Conservation (phyloP, 2,888 invertebrate genomes). For the Acholoe squamosa region DNA sequence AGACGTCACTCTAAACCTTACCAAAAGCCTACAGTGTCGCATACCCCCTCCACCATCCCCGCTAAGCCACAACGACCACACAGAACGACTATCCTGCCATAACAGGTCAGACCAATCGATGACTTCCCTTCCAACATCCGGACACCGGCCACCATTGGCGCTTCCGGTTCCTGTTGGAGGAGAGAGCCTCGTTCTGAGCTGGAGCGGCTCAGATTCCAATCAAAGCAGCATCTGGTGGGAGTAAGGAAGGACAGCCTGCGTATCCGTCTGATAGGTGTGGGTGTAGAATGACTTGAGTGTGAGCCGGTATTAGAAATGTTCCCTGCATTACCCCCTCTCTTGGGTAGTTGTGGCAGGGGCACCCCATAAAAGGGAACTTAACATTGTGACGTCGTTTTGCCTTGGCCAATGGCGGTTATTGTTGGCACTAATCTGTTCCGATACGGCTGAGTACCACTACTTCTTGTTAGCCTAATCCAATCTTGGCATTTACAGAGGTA, state of each 20-base stretch:
- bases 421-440: background rate
- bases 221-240: background rate
- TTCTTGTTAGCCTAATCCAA: conserved; percentile 46
- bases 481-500: conserved; percentile 32
- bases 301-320: background rate
- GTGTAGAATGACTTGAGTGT: background rate
- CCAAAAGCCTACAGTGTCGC: background rate
- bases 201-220: background rate
- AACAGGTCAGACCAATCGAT: conserved; percentile 17
- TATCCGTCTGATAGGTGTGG: background rate
- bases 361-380: background rate
- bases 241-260: background rate
- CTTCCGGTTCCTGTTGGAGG: conserved; percentile 26
- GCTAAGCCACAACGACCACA: conserved; percentile 6
- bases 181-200: background rate
- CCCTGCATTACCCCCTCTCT: conserved; percentile 23
- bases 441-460: background rate
- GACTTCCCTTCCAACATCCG: conserved; percentile 34
- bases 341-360: background rate
- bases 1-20: no score
- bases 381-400: background rate
- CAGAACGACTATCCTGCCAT: background rate
- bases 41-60: background rate
- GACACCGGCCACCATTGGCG: conserved; percentile 26
- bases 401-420: background rate